A percentile compares a stretch with the other conserved stretches of the same genome.
Evolutionary conservation across 2,888 invertebrate genomes (phyloP).

Genomic region (Andrena bucephala): DNA sequence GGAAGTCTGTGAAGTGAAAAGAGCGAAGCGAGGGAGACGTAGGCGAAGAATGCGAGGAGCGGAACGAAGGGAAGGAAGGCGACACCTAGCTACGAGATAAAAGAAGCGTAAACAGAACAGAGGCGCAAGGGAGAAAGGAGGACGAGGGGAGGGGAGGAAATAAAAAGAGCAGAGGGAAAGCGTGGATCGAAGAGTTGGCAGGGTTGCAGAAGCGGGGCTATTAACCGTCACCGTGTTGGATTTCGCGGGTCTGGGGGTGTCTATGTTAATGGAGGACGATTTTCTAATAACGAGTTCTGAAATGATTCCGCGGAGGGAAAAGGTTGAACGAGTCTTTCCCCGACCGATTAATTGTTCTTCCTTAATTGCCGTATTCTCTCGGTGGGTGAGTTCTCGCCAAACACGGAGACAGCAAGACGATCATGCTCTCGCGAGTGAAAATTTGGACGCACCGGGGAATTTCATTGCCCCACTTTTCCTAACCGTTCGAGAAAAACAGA

Average conservation of each 20-base stretch:
- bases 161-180: not conserved
- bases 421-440: not conserved
- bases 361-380: conserved; percentile 37
- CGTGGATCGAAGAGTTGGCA: conserved; percentile 7
- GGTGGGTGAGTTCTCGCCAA: not conserved
- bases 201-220: conserved; percentile 41
- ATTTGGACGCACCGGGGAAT: not conserved
- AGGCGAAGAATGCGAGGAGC: too few species aligned
- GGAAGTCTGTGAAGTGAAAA: too few species aligned
- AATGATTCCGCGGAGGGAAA: conserved; percentile 34
- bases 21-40: not conserved
- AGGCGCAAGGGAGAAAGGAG: not conserved
- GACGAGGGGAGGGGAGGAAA: not conserved
- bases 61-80: not conserved
- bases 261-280: conserved; percentile 63
- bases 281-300: conserved; percentile 56
- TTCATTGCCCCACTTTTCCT: not conserved
- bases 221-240: conserved; percentile 51
- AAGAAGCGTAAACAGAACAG: not conserved
- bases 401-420: not conserved
- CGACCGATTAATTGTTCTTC: conserved; percentile 40
- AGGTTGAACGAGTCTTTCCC: conserved; percentile 26
- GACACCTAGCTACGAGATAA: not conserved
- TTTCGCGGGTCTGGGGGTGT: conserved; percentile 42
- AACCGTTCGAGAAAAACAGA: not conserved